Base-by-base conservation (phyloP, 2,888 invertebrate genomes). In the Drosophila percnosoma region DNA sequence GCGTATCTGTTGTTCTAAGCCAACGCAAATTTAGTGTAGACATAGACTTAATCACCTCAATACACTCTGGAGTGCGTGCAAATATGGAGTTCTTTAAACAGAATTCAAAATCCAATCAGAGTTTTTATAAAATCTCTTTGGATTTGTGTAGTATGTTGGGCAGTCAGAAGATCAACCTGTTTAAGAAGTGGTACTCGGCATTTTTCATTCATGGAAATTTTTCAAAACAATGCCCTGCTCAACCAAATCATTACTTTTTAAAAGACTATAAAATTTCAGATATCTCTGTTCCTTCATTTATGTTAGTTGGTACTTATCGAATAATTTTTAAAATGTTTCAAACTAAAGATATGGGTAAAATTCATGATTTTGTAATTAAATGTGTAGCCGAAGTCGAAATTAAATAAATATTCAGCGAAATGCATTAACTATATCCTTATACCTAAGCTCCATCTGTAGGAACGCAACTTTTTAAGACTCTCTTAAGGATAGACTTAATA, bases 61-160 rank as follows among this genome's bases (percentile, higher is more conserved):
- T 83, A 6, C 31, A 66, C 0, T 0, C 36, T 0, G 84, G 84
- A 38, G 27, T 86, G 1, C 64, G 54, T 1, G 38, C 78, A n/a
- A 67, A 73, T 11, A 51, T 87, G 31, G 65, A 72, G 5, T 80
- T 84, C 7, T 63, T 68, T 8, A 59, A 54, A 15, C 10, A 15
- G 18, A 38, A 57, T 11, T 45, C 75, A 0, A 36, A 48, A 1
- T 27, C 13, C 0, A 79, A 61, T 36, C 73, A 75, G 2, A 74
- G 40, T 31, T 58, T 88, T n/a, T 83, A 83, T 29, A 57, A 77
- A 24, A 77, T 74, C 24, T 63, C 78, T 1, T 51, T 91, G 21
- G 82, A 91, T 52, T 64, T 87, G 40, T 91, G 91, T 34, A 71
- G 42, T 7, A 53, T 91, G 72, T 62, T 90, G 66, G 45, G 29